These are phyloP conservation scores for Actinostola sp. DNA, from an alignment of 92 coral and sea anemone species.

Conservation along the genomic window DNA sequence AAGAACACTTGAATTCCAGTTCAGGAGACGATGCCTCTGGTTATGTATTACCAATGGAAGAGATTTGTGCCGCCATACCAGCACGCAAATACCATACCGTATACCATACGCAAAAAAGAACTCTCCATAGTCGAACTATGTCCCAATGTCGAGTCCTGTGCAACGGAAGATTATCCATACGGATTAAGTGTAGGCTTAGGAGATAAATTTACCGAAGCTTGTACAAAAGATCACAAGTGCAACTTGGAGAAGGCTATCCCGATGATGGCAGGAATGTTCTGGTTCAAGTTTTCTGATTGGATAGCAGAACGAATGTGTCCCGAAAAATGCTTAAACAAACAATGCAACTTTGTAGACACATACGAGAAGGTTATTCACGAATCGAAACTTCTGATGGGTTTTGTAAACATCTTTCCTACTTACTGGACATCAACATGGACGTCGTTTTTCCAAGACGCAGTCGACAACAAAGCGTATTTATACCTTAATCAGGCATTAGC, in stretches of 20 bases:
- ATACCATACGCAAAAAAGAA: no score
- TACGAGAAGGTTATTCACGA: slow-evolving; percentile 11
- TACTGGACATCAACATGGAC: neutral
- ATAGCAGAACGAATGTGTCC: slow-evolving; percentile 3
- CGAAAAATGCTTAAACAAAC: neutral
- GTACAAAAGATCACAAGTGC: slow-evolving; percentile 40
- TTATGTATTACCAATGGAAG: neutral
- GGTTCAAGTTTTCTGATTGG: slow-evolving; percentile 38
- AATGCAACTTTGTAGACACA: neutral
- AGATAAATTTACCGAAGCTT: slow-evolving; percentile 25
- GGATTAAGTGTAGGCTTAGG: neutral
- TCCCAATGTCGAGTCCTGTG: neutral
- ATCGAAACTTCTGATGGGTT: neutral
- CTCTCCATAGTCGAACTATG: neutral
- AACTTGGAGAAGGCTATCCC: slow-evolving; percentile 43
- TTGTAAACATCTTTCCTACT: neutral
- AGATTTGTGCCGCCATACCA: neutral
- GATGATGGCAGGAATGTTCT: slow-evolving; percentile 48
- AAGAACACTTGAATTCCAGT: neutral
- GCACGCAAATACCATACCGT: neutral
- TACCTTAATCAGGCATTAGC: neutral
- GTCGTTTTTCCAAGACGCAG: neutral
- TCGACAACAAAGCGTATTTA: neutral
- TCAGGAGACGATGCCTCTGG: neutral
- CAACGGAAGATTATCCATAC: neutral